phyloP scores from a whole-genome alignment of 1,140 invertebrate genomes.

The Trichoplusia ni region DNA sequence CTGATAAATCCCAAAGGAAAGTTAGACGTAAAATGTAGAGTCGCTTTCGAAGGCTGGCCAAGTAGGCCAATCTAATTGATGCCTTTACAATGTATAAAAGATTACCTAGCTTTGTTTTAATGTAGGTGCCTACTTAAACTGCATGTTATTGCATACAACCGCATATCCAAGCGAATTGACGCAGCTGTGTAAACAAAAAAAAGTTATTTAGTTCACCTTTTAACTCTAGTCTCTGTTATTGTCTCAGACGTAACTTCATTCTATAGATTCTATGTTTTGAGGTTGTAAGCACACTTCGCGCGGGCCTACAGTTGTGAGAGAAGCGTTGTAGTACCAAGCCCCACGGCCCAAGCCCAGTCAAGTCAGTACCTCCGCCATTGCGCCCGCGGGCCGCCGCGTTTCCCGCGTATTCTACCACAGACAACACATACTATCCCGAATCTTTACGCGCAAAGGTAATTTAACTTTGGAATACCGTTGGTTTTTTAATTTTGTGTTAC shows the following conservation, averaged over 20 bases:
- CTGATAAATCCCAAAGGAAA: too few species aligned
- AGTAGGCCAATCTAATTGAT: too few species aligned
- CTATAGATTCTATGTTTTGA: slow-evolving; percentile 3
- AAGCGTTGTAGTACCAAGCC: neutral
- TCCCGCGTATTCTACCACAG: slow-evolving; percentile 55
- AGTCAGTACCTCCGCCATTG: slow-evolving; percentile 54
- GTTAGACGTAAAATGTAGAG: too few species aligned
- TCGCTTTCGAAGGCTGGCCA: too few species aligned
- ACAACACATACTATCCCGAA: slow-evolving; percentile 51
- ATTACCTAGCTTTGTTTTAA: too few species aligned
- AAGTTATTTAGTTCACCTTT: neutral
- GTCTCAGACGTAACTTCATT: neutral
- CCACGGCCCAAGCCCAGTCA: neutral
- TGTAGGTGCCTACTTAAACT: neutral
- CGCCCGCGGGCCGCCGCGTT: slow-evolving; percentile 52
- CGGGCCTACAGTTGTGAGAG: slow-evolving; percentile 2
- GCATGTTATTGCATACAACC: neutral
- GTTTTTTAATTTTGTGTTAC: slow-evolving; percentile 11
- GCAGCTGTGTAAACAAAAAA: slow-evolving; percentile 14
- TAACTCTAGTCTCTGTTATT: neutral
- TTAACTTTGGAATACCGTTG: slow-evolving; percentile 7
- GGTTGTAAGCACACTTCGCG: slow-evolving; percentile 8
- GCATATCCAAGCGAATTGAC: neutral
- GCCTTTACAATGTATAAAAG: too few species aligned
- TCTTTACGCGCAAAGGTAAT: slow-evolving; percentile 57